Percentiles rank a stretch among this genome's conserved stretches.
phyloP scores from a whole-genome alignment of 2,888 invertebrate species.

The Argyra leucocephala region DNA sequence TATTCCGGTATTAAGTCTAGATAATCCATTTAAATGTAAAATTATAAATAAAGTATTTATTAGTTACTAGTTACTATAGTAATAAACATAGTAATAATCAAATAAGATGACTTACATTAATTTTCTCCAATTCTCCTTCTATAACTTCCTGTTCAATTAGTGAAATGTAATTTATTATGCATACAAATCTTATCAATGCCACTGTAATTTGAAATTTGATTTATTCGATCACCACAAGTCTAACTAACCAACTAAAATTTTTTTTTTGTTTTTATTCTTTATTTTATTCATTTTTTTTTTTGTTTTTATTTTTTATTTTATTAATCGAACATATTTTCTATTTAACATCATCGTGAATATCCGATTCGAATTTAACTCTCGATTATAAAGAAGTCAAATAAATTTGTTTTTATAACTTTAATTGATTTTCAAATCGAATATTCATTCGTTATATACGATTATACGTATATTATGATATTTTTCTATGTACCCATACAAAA shows the following conservation, averaged over 20 bases:
- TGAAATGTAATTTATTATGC: neutral
- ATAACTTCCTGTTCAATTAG: slow-evolving; percentile 4
- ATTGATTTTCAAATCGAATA: neutral
- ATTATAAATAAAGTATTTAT: no score
- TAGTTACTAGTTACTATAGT: no score
- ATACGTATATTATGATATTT: neutral
- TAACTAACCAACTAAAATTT: neutral
- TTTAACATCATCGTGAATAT: neutral
- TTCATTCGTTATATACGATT: neutral
- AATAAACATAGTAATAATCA: no score
- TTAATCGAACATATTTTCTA: no score
- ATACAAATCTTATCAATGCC: slow-evolving; percentile 6
- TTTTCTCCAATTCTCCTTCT: neutral
- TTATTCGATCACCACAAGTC: neutral
- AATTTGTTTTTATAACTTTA: slow-evolving; percentile 6
- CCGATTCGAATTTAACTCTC: neutral
- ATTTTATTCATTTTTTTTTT: neutral
- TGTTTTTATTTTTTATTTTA: neutral
- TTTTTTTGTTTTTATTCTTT: neutral
- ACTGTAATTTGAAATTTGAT: neutral
- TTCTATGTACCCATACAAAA: neutral
- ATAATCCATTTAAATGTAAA: no score
- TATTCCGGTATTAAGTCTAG: no score
- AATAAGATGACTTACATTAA: no score
- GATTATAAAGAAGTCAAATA: slow-evolving; percentile 6